Evolutionary conservation across 2,888 invertebrate species (phyloP), one percentile per base, ranked within the genome.

Genomic region (Coecobrya sp.): DNA sequence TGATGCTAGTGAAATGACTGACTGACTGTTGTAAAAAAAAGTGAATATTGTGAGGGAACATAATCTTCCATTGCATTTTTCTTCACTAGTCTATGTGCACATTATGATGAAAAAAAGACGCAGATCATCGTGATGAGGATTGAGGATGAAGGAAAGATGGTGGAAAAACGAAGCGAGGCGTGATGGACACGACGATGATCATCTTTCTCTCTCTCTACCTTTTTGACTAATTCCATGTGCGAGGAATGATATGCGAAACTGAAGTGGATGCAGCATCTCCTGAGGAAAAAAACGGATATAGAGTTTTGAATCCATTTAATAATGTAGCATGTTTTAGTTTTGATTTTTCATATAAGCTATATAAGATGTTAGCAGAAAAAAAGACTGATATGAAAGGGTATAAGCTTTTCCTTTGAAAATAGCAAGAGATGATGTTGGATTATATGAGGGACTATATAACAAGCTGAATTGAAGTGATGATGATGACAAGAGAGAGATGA

Each of bases 161-260:
- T 25, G 25, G 45, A 25, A 70, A n/a, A 79, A 52, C 52, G 49
- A 79, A 79, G 79, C 81, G 81, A 55, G 59, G 81, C 59, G 81
- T 81, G 81, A 81, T 81, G 36, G 30, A 55, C 55, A 81, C 19
- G 59, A 81, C 30, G 81, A 55, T 55, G 55, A 79, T 79, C 27
- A 79, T 52, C 22, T 52, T 79, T 42, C 11, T 52, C 52, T 27
- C 19, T 42, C 45, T 30, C 49, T 76, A 45, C 76, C 49, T 79
- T 49, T 79, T 79, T 49, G 25, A 49, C 49, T 79, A 49, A 52
- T 79, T 52, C 25, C 11, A 13, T 55, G 52, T 13, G 19, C 19
- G 55, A 1, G 8, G 52, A 76, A 49, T 49, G 79, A 79, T 27
- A 79, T 27, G 52, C 79, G 52, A 79, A 79, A 79, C 52, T 79